These are phyloP conservation scores for Pangasius macronema DNA, from an alignment of 2,797 vertebrate genomes.

Conservation along the genomic window DNA sequence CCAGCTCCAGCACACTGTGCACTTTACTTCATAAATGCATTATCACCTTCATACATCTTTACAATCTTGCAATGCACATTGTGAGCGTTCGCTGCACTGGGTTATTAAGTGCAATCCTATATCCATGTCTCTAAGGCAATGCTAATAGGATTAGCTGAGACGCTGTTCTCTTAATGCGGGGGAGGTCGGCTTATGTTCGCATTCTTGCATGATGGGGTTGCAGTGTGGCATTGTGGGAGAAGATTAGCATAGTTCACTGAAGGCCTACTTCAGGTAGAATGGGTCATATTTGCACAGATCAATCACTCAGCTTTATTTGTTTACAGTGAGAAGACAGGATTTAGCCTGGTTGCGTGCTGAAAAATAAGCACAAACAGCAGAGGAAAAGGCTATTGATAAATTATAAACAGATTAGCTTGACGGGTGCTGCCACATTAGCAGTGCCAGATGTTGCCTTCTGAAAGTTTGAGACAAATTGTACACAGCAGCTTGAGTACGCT, in stretches of 20 bases:
- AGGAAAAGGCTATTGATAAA: conserved; percentile 27
- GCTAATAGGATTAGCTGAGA: conserved; percentile 40
- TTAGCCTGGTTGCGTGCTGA: conserved; percentile 7
- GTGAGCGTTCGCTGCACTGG: conserved; percentile 15
- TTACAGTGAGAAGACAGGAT: neutral
- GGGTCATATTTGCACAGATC: neutral
- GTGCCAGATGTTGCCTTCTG: conserved; percentile 42
- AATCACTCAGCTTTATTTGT: conserved; percentile 19
- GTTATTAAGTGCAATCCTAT: conserved; percentile 43
- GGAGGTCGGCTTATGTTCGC: conserved; percentile 18
- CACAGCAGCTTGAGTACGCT: neutral
- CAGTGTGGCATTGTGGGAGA: conserved; percentile 23
- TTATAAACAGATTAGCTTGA: conserved; percentile 43
- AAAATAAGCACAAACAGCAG: conserved; percentile 8
- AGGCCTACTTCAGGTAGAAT: conserved; percentile 24
- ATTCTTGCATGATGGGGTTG: conserved; percentile 25
- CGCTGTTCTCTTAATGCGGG: conserved; percentile 27
- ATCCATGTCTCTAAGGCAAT: conserved; percentile 37
- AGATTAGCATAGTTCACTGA: conserved; percentile 24
- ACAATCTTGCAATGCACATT: conserved; percentile 30
- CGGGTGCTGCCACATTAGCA: conserved; percentile 21
- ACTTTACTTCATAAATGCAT: conserved; percentile 25
- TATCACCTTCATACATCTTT: conserved; percentile 30
- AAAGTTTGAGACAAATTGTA: conserved; percentile 1
- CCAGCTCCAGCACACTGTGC: conserved; percentile 18